phyloP scores from a whole-genome alignment of 2,888 invertebrate species.

The Norana najaformis region DNA sequence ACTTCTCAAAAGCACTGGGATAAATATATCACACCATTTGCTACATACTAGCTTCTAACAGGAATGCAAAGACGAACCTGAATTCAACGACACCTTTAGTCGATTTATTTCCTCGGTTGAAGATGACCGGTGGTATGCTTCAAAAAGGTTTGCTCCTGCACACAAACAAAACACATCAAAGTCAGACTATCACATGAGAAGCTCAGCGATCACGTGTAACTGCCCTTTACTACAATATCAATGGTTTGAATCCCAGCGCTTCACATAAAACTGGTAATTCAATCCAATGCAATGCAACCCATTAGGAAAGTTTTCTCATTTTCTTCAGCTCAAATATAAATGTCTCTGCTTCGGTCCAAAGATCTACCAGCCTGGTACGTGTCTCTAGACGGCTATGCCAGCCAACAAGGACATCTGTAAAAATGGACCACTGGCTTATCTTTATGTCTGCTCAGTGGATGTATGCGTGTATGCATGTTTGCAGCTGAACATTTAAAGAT shows the following conservation, averaged over 20 bases:
- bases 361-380: too few relatives aligned
- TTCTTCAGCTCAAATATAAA: too few relatives aligned
- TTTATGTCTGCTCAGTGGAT: too few relatives aligned
- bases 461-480: background rate
- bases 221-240: background rate
- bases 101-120: slow-evolving; percentile 69
- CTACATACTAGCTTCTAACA: too few relatives aligned
- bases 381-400: too few relatives aligned
- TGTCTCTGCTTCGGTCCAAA: too few relatives aligned
- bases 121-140: slow-evolving; percentile 71
- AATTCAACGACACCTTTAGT: slow-evolving; percentile 63
- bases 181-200: background rate
- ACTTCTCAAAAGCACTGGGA: background rate
- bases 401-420: too few relatives aligned
- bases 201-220: background rate
- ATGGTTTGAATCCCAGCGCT: background rate
- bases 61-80: background rate
- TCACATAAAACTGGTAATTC: background rate
- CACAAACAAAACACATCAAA: slow-evolving; percentile 21
- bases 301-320: too few relatives aligned
- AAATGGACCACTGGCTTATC: too few relatives aligned
- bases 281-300: too few relatives aligned
- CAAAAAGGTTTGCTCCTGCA: slow-evolving; percentile 68
- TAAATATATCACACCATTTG: too few relatives aligned
- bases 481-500: background rate